Base-by-base conservation (phyloP, 1,140 invertebrate species). In the Lamellibrachia luymesi region DNA sequence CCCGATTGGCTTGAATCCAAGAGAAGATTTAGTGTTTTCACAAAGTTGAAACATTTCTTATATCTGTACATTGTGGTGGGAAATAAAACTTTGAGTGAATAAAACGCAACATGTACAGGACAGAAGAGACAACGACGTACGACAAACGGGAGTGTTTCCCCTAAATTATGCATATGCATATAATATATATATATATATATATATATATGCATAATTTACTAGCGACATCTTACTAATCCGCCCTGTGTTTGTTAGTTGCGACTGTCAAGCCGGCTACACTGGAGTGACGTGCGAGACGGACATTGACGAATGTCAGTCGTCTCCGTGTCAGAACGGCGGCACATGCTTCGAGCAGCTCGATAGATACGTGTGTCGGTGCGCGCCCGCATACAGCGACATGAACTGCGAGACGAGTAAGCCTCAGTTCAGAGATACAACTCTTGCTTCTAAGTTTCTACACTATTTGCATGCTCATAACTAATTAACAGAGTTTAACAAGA, bases 231-330 rank as follows among this genome's bases (percentile, higher is more conserved):
- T 92, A 91, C 92, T 49, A 89, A 93, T 89, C 80, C n/a, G 27
- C 13, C 93, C 1, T 27, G 50, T 90, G 89, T 25, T 27, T 92
- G 51, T 51, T 13, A 25, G 91, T 8, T 94, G 93, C 52, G 91
- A 38, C 27, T 93, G 93, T 93, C 50, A 51, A n/a, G 1, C 25
- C 4, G 94, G 94, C 51, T 94, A 92, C 52, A 93, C n/a, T 8
- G 96, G 96, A 7, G 91, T 91, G 0, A 92, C 95, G 10, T 96
- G 96, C 94, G 94, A 95, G 93, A 97, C 97, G 92, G 94, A 93
- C 51, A 90, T 94, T 52, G 94, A 94, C 90, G 93, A 94, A 56
- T 97, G 96, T 92, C 90, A 94, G 25, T 95, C 96, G 5, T 95
- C 93, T 13, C 96, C 96, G 7, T 97, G 96, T 93, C 94, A 95